A percentile compares a stretch with the other conserved stretches of the same genome.
phyloP scores from a whole-genome alignment of 2,113 vertebrate genomes.

The Perca schrenkii region DNA sequence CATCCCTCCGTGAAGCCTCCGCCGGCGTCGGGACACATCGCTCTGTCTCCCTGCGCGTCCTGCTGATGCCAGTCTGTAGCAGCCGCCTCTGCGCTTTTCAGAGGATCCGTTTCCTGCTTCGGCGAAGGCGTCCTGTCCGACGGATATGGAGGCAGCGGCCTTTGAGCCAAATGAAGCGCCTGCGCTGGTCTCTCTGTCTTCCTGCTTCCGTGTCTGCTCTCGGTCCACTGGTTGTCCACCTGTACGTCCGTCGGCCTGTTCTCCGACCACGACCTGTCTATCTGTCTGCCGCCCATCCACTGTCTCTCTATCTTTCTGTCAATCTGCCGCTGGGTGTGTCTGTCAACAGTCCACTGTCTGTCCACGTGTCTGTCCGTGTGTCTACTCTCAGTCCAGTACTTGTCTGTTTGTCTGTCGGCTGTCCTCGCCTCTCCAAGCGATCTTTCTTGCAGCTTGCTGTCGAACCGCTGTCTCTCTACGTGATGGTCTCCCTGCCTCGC shows the following conservation, averaged over 20 bases:
- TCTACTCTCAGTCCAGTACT: constrained; percentile 68
- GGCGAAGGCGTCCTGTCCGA: constrained; percentile 76
- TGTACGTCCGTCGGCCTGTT: constrained; percentile 63
- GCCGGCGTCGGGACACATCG: constrained; percentile 24
- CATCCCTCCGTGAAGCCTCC: constrained; percentile 64
- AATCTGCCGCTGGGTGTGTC: constrained; percentile 81
- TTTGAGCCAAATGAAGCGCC: constrained; percentile 64
- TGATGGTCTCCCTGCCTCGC: constrained; percentile 51
- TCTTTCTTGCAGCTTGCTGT: constrained; percentile 67
- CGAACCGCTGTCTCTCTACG: constrained; percentile 64
- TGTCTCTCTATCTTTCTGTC: constrained; percentile 82
- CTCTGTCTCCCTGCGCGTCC: constrained; percentile 63
- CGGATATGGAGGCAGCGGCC: constrained; percentile 78
- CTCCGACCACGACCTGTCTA: constrained; percentile 79
- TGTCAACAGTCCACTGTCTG: constrained; percentile 79
- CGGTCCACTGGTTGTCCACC: constrained; percentile 69
- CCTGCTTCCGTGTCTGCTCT: constrained; percentile 60
- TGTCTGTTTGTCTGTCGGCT: constrained; percentile 62
- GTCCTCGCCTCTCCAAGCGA: constrained; percentile 51
- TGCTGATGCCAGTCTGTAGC: constrained; percentile 58
- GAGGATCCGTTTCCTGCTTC: constrained; percentile 63
- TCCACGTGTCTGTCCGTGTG: constrained; percentile 69
- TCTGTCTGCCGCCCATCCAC: constrained; percentile 78
- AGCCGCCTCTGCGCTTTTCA: constrained; percentile 52
- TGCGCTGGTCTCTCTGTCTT: constrained; percentile 68